Evolutionary conservation across 2,888 invertebrate species (phyloP).

Genomic region (Acronicta psi): DNA sequence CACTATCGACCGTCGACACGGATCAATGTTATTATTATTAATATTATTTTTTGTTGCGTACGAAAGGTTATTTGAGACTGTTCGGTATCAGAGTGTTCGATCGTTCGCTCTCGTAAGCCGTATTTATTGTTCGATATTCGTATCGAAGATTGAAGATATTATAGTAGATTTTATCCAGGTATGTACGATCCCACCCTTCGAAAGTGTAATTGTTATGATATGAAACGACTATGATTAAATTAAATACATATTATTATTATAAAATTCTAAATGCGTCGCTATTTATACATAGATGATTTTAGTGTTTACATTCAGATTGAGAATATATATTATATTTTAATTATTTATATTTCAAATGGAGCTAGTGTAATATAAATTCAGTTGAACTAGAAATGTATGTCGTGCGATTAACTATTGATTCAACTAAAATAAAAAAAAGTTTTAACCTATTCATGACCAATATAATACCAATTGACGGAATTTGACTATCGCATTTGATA

Average conservation of each 20-base stretch:
- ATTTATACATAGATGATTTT: constrained; percentile 84
- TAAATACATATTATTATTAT: constrained; percentile 71
- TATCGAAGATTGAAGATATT: constrained; percentile 63
- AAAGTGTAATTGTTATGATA: constrained; percentile 80
- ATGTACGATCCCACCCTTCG: constrained; percentile 78
- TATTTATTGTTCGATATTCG: constrained; percentile 77
- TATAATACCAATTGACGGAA: constrained; percentile 75
- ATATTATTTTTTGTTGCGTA: constrained; percentile 82
- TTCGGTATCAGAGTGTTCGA: constrained; percentile 83
- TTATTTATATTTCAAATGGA: constrained; percentile 77
- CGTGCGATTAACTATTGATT: constrained; percentile 72
- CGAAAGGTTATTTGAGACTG: constrained; percentile 87
- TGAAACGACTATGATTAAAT: constrained; percentile 70
- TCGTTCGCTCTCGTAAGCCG: constrained; percentile 77
- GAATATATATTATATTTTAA: constrained; percentile 77
- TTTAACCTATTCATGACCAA: constrained; percentile 80
- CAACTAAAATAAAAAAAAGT: constrained; percentile 64
- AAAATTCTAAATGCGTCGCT: constrained; percentile 83
- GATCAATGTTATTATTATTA: constrained; percentile 65
- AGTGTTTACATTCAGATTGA: constrained; percentile 86
- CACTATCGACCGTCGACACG: constrained; percentile 65
- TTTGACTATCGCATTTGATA: constrained; percentile 76
- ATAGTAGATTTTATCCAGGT: constrained; percentile 70
- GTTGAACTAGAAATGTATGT: constrained; percentile 83
- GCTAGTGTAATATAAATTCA: constrained; percentile 81